Percentiles rank a stretch among this genome's conserved stretches.
phyloP scores from a whole-genome alignment of 2,888 invertebrate genomes.

The Standfussiana lucernea region DNA sequence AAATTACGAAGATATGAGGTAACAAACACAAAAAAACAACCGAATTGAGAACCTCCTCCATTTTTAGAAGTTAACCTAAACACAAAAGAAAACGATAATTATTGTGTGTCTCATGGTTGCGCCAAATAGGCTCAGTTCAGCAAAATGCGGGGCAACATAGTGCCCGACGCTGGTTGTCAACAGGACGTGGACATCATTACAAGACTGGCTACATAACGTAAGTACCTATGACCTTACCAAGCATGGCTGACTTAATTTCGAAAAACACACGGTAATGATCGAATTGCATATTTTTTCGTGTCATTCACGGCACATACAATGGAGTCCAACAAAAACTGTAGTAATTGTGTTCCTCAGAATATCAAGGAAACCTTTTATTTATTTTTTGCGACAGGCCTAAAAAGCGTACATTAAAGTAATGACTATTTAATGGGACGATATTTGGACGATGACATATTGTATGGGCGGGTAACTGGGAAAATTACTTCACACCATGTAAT shows the following conservation, averaged over 20 bases:
- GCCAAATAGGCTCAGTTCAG: not conserved
- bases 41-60: too few relatives aligned
- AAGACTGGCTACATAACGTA: not conserved
- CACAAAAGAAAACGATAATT: too few relatives aligned
- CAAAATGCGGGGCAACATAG: not conserved
- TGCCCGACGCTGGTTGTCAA: not conserved
- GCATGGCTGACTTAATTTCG: constrained; percentile 42
- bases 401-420: constrained; percentile 74
- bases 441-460: constrained; percentile 71
- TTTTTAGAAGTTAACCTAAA: not conserved
- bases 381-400: constrained; percentile 72
- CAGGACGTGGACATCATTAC: not conserved
- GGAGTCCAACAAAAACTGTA: constrained; percentile 60
- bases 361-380: constrained; percentile 72
- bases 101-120: not conserved
- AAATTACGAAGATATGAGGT: too few relatives aligned
- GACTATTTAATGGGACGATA: constrained; percentile 79
- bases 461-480: constrained; percentile 60
- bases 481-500: constrained; percentile 62
- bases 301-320: constrained; percentile 57
- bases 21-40: too few relatives aligned
- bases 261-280: constrained; percentile 58
- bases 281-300: constrained; percentile 56
- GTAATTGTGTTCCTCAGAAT: constrained; percentile 71
- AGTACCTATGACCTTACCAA: constrained; percentile 37